Base-by-base conservation (phyloP, 2,113 vertebrate genomes). In the Agelaius tricolor region DNA sequence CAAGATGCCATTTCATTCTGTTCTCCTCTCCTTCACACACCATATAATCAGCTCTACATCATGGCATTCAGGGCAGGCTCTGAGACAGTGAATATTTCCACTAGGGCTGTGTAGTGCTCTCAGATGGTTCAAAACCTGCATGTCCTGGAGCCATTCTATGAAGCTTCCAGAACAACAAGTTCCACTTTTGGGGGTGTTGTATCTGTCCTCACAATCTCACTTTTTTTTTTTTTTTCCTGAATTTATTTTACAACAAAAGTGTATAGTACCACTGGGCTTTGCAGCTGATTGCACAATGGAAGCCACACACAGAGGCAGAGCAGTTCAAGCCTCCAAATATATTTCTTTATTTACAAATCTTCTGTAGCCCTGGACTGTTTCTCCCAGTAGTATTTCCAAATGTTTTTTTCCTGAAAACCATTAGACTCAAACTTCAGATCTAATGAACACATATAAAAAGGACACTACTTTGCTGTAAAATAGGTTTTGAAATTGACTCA, bases 161-260 rank as follows among this genome's bases (percentile, higher is more conserved):
- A 65, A 65, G 49, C n/a, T 88, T 69, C 35, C 51, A 83, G 49
- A 79, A 65, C 17, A 52, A 21, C 9, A n/a, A 1, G 8, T 68
- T 47, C 28, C 33, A 43, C 5, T 73, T 73, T 3, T 33, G 6
- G 6, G 3, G 13, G 10, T 1, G 1, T 37, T 41, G 2, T 30
- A 30, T 19, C 30, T 33, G 6, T 67, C 4, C 9, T 7, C 11
- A 7, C 10, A 54, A 46, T 2, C 3, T 11, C 1, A 1, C 1
- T 2, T 8, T 37, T 37, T 37, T 37, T 28, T 5, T 5, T 13
- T 43, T 27, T 43, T 39, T 13, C 3, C 9, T 6, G 5, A 41
- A 37, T 14, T 10, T 37, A 3, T 65, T 88, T 78, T 47, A 47
- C 52, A 51, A 41, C 33, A 20, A 9, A 28, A 63, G 11, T 18